Percentiles rank a stretch among this genome's conserved stretches.
phyloP scores from a whole-genome alignment of 2,113 vertebrate genomes.

The Clarias batrachus region DNA sequence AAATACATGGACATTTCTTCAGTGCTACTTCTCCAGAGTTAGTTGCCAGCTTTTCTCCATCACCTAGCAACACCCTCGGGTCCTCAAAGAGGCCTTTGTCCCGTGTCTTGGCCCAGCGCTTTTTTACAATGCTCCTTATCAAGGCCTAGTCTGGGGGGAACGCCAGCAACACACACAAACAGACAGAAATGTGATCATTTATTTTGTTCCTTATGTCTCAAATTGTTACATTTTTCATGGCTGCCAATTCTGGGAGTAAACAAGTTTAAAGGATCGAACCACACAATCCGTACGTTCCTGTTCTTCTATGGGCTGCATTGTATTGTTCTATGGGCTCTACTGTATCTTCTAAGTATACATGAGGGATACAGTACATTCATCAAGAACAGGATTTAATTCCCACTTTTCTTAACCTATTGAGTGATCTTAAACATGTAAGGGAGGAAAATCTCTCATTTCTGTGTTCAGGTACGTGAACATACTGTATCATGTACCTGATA shows the following conservation, averaged over 20 bases:
- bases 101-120: conserved; percentile 72
- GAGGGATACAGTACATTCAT: not conserved
- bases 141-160: not conserved
- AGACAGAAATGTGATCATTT: conserved; percentile 52
- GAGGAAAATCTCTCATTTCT: not conserved
- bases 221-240: not conserved
- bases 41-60: conserved; percentile 80
- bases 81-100: conserved; percentile 87
- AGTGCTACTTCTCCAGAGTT: conserved; percentile 82
- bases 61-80: conserved; percentile 83
- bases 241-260: not conserved
- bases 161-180: conserved; percentile 25
- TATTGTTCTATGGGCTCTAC: too few species aligned
- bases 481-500: too few species aligned
- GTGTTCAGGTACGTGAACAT: too few species aligned
- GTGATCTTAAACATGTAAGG: not conserved
- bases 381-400: not conserved
- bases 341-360: not conserved
- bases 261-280: not conserved
- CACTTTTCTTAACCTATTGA: not conserved
- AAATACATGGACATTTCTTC: conserved; percentile 79
- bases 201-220: not conserved
- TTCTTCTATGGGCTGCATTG: not conserved
- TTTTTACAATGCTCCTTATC: conserved; percentile 73
- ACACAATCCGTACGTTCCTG: not conserved